Base-by-base conservation (phyloP, 2,888 invertebrate species). In the Andrena flavipes region DNA sequence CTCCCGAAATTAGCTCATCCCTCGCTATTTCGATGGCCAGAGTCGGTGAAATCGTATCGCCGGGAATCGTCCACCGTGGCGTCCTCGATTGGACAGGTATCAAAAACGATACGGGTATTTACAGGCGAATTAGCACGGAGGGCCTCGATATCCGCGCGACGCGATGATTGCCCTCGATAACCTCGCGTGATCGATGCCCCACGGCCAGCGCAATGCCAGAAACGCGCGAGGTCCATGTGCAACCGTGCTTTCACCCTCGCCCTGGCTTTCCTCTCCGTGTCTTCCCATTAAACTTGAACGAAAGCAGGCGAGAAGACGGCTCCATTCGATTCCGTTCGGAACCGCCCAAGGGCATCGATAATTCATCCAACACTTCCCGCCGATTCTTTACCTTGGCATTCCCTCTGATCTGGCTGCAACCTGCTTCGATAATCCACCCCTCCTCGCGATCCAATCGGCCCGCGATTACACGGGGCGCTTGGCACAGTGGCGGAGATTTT, bases 281-380 rank as follows among this genome's bases (percentile, higher is more conserved):
- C 51, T 65, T 2, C 7, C 51, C 49, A 20, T 54, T 76, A 68
- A 78, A 76, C 49, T 33, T 49, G 51, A 10, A 48, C 29, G 35
- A 67, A 29, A 13, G 16, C 35, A n/a, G 16, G 10, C 7, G 13
- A n/a, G 33, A 54, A n/a, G 26, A 23, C 63, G 42, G n/a, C 6
- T 33, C n/a, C 60, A 60, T 35, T 62, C 20, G 20, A 62, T 35
- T 35, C 16, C 33, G 10, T 62, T 10, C 26, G 60, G 20, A 56
- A 60, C 67, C 67, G 35, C 76, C 56, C 23, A 20, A 48, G 54
- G 73, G 64, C 76, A 86, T 86, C 86, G 87, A 86, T 86, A 81
- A 84, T 86, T 86, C 84, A 76, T 84, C 84, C 60, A 62, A 51
- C 54, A 72, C 74, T 77, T 26, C 56, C 76, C 29, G 71, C 62